Conservation (phyloP, 1,140 invertebrate genomes). For the Solenopsis fugax region DNA sequence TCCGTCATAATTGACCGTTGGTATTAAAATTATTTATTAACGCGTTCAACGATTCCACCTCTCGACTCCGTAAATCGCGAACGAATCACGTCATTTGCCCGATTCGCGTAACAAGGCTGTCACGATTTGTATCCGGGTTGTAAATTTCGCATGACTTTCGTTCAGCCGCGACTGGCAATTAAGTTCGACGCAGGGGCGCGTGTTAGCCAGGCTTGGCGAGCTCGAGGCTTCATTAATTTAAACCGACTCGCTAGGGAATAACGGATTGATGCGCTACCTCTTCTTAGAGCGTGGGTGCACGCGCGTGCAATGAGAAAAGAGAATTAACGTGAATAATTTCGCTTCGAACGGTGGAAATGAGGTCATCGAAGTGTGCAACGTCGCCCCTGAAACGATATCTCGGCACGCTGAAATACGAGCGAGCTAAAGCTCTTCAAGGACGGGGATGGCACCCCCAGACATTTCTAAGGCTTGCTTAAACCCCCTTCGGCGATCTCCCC, state of each 20-base stretch:
- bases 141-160: constrained; percentile 18
- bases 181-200: neutral
- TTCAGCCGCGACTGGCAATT: constrained; percentile 17
- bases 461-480: constrained; percentile 36
- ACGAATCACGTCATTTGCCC: neutral
- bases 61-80: neutral
- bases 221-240: constrained; percentile 39
- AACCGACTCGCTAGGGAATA: constrained; percentile 8
- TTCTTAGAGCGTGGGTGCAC: neutral
- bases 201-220: neutral
- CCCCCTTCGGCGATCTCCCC: neutral
- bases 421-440: constrained; percentile 8
- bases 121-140: neutral
- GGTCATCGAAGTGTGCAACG: neutral
- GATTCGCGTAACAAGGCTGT: neutral
- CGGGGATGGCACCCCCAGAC: neutral
- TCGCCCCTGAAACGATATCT: constrained; percentile 41
- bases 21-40: constrained; percentile 23
- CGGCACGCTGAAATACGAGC: constrained; percentile 26
- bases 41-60: neutral
- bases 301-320: neutral
- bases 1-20: neutral
- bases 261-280: neutral
- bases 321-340: constrained; percentile 53
- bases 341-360: constrained; percentile 8